These are phyloP conservation scores for Procambarus virginalis DNA, from an alignment of 1,140 invertebrate species.

Conservation along the genomic window DNA sequence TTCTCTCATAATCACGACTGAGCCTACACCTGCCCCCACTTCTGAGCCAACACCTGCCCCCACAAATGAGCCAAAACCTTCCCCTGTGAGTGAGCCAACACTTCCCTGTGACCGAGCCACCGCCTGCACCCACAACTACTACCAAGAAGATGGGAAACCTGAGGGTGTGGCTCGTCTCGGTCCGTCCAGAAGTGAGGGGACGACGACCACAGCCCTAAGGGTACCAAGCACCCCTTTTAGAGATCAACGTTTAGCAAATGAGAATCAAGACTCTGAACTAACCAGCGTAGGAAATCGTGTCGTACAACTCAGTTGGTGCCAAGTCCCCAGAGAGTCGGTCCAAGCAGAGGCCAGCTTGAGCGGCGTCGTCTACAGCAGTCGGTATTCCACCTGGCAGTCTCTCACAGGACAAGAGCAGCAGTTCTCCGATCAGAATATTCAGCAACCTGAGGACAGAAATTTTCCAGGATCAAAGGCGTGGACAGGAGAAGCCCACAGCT, in stretches of 20 bases:
- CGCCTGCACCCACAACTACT: background rate
- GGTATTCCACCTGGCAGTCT: background rate
- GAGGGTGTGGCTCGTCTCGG: background rate
- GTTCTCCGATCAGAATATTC: background rate
- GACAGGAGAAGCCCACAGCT: background rate
- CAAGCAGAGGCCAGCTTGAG: background rate
- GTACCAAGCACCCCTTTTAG: background rate
- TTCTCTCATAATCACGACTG: too few species aligned
- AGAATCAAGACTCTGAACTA: background rate
- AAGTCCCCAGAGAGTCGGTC: background rate
- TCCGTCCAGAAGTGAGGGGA: background rate
- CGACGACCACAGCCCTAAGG: background rate
- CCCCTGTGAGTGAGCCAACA: background rate
- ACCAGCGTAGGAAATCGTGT: background rate
- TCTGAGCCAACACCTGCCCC: too few species aligned
- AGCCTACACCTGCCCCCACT: too few species aligned
- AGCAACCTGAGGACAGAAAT: background rate
- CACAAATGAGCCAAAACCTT: too few species aligned
- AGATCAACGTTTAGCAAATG: background rate
- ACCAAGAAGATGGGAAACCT: background rate
- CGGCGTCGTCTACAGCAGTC: background rate
- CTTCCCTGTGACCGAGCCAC: background rate
- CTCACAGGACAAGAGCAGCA: background rate
- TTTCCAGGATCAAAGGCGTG: conserved; percentile 1
- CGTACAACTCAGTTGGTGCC: background rate